Percentiles rank a stretch among this genome's conserved stretches.
phyloP scores from a whole-genome alignment of 2,888 invertebrate genomes.

The Tachina fera region DNA sequence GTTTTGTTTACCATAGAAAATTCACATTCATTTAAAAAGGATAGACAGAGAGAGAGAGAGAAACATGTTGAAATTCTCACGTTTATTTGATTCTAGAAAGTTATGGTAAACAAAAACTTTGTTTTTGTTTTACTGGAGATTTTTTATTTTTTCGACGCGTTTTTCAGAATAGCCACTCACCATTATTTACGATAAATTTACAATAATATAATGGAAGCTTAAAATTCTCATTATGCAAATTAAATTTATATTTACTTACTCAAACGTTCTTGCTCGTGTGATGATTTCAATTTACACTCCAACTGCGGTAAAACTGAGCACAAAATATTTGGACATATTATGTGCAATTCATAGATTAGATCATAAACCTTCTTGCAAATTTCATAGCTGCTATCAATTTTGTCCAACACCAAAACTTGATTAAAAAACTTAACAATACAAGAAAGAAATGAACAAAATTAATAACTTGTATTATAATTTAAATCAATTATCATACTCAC shows the following conservation, averaged over 20 bases:
- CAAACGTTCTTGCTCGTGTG: slow-evolving; percentile 93
- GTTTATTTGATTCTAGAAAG: no score
- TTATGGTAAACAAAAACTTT: no score
- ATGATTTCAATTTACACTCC: slow-evolving; percentile 97
- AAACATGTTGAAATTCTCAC: no score
- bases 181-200: no score
- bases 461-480: neutral
- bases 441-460: slow-evolving; percentile 6
- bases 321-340: slow-evolving; percentile 94
- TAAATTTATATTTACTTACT: slow-evolving; percentile 79
- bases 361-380: slow-evolving; percentile 95
- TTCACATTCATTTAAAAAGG: no score
- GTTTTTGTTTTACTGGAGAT: no score
- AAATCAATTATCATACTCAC: slow-evolving; percentile 82
- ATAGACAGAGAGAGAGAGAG: no score
- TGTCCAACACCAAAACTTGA: slow-evolving; percentile 95
- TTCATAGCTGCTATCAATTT: slow-evolving; percentile 91
- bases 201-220: no score
- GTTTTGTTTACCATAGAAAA: no score
- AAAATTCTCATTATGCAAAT: neutral
- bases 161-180: no score
- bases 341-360: slow-evolving; percentile 97
- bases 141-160: no score
- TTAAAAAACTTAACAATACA: slow-evolving; percentile 92
- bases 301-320: slow-evolving; percentile 95